phyloP scores from a whole-genome alignment of 1,140 invertebrate genomes.

The Papilio helenus region DNA sequence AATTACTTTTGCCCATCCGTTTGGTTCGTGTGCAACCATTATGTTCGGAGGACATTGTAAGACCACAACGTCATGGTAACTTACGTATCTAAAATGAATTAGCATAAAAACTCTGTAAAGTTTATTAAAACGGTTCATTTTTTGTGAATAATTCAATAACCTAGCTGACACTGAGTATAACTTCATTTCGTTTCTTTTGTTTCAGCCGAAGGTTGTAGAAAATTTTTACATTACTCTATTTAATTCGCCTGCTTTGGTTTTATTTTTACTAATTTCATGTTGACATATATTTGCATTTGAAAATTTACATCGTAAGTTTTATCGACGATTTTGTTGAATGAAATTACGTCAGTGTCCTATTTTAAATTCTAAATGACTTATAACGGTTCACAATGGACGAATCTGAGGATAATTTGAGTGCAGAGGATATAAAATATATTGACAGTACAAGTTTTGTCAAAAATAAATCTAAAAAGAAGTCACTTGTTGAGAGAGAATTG shows the following conservation, averaged over 20 bases:
- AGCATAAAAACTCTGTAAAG: conserved; percentile 49
- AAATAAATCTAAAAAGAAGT: conserved; percentile 69
- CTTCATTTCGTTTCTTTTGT: conserved; percentile 79
- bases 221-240: conserved; percentile 47
- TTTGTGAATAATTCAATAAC: conserved; percentile 63
- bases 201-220: conserved; percentile 57
- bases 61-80: conserved; percentile 44
- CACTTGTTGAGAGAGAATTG: conserved; percentile 71
- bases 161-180: conserved; percentile 62
- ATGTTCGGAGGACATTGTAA: conserved; percentile 6
- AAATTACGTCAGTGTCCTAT: conserved; percentile 56
- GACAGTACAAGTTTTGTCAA: conserved; percentile 49
- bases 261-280: conserved; percentile 53
- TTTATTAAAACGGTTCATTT: conserved; percentile 42
- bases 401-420: conserved; percentile 67
- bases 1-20: conserved; percentile 21
- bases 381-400: conserved; percentile 65
- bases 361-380: conserved; percentile 36
- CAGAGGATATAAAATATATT: conserved; percentile 56
- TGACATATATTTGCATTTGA: conserved; percentile 43
- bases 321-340: conserved; percentile 42
- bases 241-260: conserved; percentile 44
- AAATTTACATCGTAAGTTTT: conserved; percentile 38
- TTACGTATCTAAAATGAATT: conserved; percentile 47
- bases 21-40: conserved; percentile 31